Evolutionary conservation across 2,888 invertebrate species (phyloP), one percentile per base, ranked within the genome.

Genomic region (Deroplatys truncata): DNA sequence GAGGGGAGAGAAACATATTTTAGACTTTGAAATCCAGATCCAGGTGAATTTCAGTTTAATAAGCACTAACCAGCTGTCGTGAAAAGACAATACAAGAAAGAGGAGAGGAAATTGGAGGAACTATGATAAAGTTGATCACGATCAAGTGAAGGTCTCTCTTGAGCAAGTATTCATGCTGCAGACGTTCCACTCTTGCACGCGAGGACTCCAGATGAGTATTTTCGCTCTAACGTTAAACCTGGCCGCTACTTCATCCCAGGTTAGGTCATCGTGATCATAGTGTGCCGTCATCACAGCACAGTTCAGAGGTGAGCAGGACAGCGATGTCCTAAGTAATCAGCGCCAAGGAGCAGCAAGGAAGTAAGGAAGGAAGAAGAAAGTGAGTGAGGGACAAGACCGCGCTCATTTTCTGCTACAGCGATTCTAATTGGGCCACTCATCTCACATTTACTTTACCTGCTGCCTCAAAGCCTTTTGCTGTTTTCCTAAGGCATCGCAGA

Each of bases 391-490:
- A 82, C 35, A 82, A 82, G 87, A 87, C 90, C 86, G 49, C 90
- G 82, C 92, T 92, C 91, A 92, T 92, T 92, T 92, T 92, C 92
- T 92, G 91, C 92, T 92, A 91, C 91, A 91, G 72, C 89, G 89
- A 82, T 29, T 89, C 91, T 92, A 93, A 93, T 93, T 92, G 92
- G 92, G 91, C 56, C 86, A 87, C 87, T 89, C 88, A 86, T 89
- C 91, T 89, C 89, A 88, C 88, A 88, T 87, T 89, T 88, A 84
- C 88, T 89, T 84, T 85, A 88, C 84, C 84, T 88, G 82, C 88
- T 84, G 82, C 84, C 56, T 72, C 56, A 72, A 72, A 16, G 56
- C 56, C 56, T 16, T 72, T 20, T 72, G 16, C 56, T 72, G 20
- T 72, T 72, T 16, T 72, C 56, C 56, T 72, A 72, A 72, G 56